These are phyloP conservation scores for Pachycephus smyrnensis DNA, from an alignment of 2,888 invertebrate genomes.

Conservation along the genomic window DNA sequence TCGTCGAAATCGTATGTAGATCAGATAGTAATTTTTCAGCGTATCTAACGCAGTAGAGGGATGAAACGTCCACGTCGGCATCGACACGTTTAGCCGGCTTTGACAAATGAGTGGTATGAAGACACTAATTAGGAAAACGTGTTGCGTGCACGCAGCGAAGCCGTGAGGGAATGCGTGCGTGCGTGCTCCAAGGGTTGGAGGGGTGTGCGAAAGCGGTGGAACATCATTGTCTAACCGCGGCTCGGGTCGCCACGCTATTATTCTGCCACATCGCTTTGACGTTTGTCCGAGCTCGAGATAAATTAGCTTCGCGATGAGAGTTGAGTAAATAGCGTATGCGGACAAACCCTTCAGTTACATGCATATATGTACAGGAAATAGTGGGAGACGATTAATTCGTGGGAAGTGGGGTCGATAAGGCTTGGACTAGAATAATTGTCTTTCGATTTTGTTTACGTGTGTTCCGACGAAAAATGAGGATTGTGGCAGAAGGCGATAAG, in stretches of 20 bases:
- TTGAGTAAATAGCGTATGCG: constrained; percentile 13
- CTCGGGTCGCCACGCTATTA: constrained; percentile 28
- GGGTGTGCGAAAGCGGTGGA: neutral
- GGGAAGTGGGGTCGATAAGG: constrained; percentile 21
- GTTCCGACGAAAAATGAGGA: neutral
- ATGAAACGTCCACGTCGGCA: neutral
- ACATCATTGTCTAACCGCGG: constrained; percentile 33
- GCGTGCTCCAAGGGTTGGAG: neutral
- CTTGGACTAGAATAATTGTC: constrained; percentile 37
- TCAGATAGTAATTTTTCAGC: neutral
- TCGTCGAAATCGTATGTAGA: neutral
- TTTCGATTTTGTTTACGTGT: constrained; percentile 22
- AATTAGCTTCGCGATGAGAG: constrained; percentile 37
- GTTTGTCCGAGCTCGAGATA: constrained; percentile 36
- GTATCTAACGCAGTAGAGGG: neutral
- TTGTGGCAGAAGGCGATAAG: neutral
- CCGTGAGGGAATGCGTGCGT: neutral
- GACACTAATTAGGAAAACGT: constrained; percentile 36
- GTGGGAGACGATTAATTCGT: neutral
- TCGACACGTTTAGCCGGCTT: constrained; percentile 15
- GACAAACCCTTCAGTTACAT: constrained; percentile 1
- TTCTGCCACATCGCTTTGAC: constrained; percentile 40
- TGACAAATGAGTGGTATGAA: constrained; percentile 41
- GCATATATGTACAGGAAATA: neutral
- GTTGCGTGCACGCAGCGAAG: neutral